phyloP scores from a whole-genome alignment of 2,797 vertebrate genomes.

The Scolopax bukidnonensis region DNA sequence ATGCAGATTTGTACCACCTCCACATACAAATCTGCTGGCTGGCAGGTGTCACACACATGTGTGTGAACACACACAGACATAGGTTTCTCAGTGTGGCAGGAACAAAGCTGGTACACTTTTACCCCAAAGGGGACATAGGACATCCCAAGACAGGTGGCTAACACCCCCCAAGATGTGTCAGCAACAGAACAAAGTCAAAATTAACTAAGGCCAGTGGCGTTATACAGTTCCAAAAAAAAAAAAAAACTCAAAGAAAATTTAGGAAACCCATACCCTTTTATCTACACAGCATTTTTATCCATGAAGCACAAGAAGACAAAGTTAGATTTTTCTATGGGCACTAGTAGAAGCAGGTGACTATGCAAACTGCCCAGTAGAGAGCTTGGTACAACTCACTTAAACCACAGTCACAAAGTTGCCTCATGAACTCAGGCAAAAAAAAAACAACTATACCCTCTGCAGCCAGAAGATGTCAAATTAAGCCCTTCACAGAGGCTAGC shows the following conservation, averaged over 20 bases:
- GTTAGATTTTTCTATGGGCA: not conserved
- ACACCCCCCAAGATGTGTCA: not conserved
- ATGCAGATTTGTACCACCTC: not conserved
- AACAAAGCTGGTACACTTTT: not conserved
- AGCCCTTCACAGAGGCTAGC: not conserved
- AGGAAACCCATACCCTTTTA: not conserved
- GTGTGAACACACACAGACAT: not conserved
- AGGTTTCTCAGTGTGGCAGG: not conserved
- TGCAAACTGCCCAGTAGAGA: not conserved
- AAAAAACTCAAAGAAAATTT: not conserved
- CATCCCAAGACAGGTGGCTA: not conserved
- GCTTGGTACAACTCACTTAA: not conserved
- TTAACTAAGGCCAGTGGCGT: not conserved
- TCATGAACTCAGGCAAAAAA: not conserved
- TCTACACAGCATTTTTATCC: not conserved
- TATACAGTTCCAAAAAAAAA: not conserved
- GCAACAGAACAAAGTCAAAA: not conserved
- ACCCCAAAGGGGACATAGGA: not conserved
- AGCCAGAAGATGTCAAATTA: not conserved
- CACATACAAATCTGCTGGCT: not conserved
- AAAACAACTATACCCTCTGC: not conserved
- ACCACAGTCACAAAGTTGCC: not conserved
- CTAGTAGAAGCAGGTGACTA: not conserved
- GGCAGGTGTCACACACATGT: accelerated
- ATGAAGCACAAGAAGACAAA: not conserved